Evolutionary conservation across 2,797 vertebrate genomes (phyloP), one percentile per base, ranked within the genome.

Genomic region (Diplodus sargus): DNA sequence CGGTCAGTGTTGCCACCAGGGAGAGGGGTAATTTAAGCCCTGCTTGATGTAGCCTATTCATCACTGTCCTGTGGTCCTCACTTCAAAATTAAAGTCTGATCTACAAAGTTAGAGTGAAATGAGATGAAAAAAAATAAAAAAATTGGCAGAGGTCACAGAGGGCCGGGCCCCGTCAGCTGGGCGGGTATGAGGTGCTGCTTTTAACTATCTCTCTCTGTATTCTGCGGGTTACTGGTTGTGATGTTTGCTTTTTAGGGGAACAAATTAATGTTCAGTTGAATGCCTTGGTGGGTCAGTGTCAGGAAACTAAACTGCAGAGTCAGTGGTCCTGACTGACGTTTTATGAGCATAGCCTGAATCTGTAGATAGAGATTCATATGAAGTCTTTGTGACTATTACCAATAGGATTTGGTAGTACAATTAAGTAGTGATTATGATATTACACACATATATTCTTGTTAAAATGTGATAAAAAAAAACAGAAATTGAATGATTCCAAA

Each of bases 41-140:
- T 95, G 93, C 94, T 96, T 97, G 97, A 98, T 97, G 96, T 96
- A 97, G 94, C 96, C 97, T 96, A 99, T 99, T 98, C 96, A 99
- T 99, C 98, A 99, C 96, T 98, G 97, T 99, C 98, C 96, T 81
- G 94, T 86, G 89, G 83, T 94, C 94, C 90, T 48, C 88, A 95
- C 95, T 96, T 97, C 97, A 97, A 97, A 99, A 99, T 99, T 98
- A 99, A 97, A 98, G 97, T 97, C 96, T 97, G 96, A 98, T 97
- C 97, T 98, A 97, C 96, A 96, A 97, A 98, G 96, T 98, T 97
- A 96, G 97, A 97, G 95, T 96, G 96, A 97, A 98, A 98, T 96
- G 96, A 97, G 97, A 97, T 96, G 95, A 97, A 76, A 97, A 97
- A 7, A 34, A 28, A 28, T 2, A 4, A 28, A 28, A 34, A 97